Conservation (phyloP, 2,888 invertebrate genomes). For the Acleris laterana region DNA sequence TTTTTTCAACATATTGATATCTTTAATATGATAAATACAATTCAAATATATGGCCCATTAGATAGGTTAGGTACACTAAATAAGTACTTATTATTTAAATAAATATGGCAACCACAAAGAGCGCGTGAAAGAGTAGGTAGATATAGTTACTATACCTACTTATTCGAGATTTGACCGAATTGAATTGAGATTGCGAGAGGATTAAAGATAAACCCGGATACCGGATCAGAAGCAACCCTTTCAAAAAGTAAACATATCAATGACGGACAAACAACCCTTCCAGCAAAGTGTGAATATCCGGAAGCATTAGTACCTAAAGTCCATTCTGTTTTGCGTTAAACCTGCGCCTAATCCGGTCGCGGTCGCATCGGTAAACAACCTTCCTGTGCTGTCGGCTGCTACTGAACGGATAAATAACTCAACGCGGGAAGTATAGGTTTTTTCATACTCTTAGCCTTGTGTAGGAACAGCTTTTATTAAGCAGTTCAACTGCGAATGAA, state of each 20-base stretch:
- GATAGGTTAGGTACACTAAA: too few relatives aligned
- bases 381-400: background rate
- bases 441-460: background rate
- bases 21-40: too few relatives aligned
- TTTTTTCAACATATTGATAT: too few relatives aligned
- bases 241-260: conserved; percentile 20
- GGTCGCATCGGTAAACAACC: background rate
- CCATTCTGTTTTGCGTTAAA: background rate
- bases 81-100: too few relatives aligned
- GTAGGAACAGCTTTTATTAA: background rate
- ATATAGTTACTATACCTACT: too few relatives aligned
- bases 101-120: too few relatives aligned
- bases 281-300: conserved; percentile 21
- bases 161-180: too few relatives aligned
- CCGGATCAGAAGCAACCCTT: background rate
- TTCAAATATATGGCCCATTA: too few relatives aligned
- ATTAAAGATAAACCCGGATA: too few relatives aligned
- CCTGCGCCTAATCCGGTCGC: background rate
- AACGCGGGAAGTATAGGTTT: background rate
- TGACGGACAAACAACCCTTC: conserved; percentile 29
- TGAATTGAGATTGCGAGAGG: too few relatives aligned
- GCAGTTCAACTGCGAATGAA: too few relatives aligned
- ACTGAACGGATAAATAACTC: background rate
- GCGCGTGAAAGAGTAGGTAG: too few relatives aligned
- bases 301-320: conserved; percentile 1